These are phyloP conservation scores for Panopea generosa DNA, from an alignment of 2,888 invertebrate genomes.

Conservation along the genomic window DNA sequence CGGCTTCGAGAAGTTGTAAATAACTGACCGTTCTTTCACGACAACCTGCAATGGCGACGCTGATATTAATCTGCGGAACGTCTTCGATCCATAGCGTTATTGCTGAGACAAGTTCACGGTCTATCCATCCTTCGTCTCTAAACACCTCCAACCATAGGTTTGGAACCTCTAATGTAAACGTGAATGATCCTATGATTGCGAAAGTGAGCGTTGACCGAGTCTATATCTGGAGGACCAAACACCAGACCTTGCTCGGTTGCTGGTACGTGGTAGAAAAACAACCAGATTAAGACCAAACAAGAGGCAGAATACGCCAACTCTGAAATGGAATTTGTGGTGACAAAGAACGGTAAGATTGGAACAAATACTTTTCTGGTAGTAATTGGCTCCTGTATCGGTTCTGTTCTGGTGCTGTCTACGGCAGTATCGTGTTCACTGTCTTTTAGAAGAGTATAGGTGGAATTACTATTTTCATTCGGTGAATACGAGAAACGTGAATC, in stretches of 20 bases:
- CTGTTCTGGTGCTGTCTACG: too few species aligned
- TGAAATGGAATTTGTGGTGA: constrained; percentile 44
- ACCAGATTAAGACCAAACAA: constrained; percentile 67
- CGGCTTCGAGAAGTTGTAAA: constrained; percentile 71
- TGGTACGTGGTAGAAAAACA: constrained; percentile 67
- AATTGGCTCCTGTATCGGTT: too few species aligned
- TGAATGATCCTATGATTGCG: constrained; percentile 66
- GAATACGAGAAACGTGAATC: too few species aligned
- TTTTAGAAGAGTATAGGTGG: too few species aligned
- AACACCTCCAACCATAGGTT: constrained; percentile 62
- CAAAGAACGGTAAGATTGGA: too few species aligned
- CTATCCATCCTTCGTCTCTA: constrained; percentile 50
- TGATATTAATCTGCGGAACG: constrained; percentile 67
- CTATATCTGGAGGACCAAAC: constrained; percentile 65
- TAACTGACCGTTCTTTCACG: constrained; percentile 73
- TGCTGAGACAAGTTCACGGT: constrained; percentile 63
- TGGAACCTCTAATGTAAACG: constrained; percentile 57
- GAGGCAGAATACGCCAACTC: constrained; percentile 49
- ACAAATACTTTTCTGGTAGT: too few species aligned
- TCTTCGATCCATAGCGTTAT: constrained; percentile 69
- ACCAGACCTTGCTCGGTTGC: constrained; percentile 68
- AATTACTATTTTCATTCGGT: too few species aligned
- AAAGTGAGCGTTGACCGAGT: constrained; percentile 56
- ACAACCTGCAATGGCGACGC: constrained; percentile 67
- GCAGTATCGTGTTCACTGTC: too few species aligned